Evolutionary conservation across 2,797 vertebrate genomes (phyloP).

Genomic region (Novumbra hubbsi): DNA sequence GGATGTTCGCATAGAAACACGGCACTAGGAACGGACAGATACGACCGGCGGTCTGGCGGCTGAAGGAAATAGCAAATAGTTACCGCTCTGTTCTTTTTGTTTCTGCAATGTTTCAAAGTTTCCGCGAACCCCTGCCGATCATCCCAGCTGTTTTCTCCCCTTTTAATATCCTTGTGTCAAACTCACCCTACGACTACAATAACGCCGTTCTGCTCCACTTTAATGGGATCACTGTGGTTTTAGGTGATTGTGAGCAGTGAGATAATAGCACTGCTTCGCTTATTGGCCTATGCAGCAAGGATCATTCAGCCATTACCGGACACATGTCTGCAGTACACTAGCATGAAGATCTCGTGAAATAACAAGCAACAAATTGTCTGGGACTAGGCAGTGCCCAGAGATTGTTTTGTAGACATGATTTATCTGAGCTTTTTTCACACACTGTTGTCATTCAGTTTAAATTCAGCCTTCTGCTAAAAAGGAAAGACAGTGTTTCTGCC

Average conservation of each 20-base stretch:
- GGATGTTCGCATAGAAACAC: not conserved
- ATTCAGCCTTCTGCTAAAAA: not conserved
- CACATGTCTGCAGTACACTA: not conserved
- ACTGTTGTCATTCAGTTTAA: conserved; percentile 1
- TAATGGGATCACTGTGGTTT: not conserved
- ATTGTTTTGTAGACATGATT: not conserved
- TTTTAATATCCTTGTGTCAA: not conserved
- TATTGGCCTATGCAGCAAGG: not conserved
- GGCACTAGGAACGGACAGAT: not conserved
- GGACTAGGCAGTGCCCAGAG: not conserved
- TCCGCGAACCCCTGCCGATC: not conserved
- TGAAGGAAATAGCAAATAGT: not conserved
- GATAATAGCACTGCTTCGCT: not conserved
- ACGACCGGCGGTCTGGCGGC: not conserved
- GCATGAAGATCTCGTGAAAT: not conserved
- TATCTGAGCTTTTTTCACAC: not conserved
- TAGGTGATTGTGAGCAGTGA: not conserved
- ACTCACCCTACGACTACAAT: not conserved
- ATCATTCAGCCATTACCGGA: not conserved
- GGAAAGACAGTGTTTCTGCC: not conserved
- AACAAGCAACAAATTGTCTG: not conserved
- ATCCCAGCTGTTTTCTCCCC: not conserved
- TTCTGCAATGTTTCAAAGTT: not conserved
- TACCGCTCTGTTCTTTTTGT: not conserved
- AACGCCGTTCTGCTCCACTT: not conserved